Evolutionary conservation across 2,888 invertebrate genomes (phyloP), one percentile per base, ranked within the genome.

Genomic region (Tipula unca): DNA sequence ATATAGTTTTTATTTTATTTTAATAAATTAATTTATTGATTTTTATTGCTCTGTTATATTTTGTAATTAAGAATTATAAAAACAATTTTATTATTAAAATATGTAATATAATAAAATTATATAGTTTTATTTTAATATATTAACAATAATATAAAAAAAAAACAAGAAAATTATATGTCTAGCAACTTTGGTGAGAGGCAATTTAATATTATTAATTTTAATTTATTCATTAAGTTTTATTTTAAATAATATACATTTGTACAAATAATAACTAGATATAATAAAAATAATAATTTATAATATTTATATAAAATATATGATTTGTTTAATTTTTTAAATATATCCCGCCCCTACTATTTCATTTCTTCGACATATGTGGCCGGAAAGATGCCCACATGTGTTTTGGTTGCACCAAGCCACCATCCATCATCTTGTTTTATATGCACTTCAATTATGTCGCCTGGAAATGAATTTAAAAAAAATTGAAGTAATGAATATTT

Each of bases 301-400:
- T 32, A 32, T 83, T 83, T 17, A 32, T 83, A 83, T 29, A 29
- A 83, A 83, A 83, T 82, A 29, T 82, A 94, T 93, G 86, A 89
- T 95, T 84, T 20, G 36, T 48, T 85, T 14, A 32, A 35, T 4
- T 36, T 39, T n/a, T 42, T 25, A 42, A 42, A 36, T 85, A 4
- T n/a, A 84, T 20, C 14, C 3, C 3, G 29, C 25, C 86, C n/a
- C n/a, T n/a, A n/a, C n/a, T 87, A 90, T 87, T 89, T 91, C 87
- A 96, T 93, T 90, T 96, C 95, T 92, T 98, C 96, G 8, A 98
- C 98, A 89, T 98, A 98, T 0, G 97, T 98, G 0, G 98, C 97
- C 0, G 98, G 98, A 89, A 98, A 98, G 88, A 97, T 97, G 32
- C 98, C 98, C 87, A 96, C 94, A 87, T 93, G 93, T 82, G 97